Evolutionary conservation across 2,113 vertebrate genomes (phyloP).

Genomic region (Lagopus leucura): DNA sequence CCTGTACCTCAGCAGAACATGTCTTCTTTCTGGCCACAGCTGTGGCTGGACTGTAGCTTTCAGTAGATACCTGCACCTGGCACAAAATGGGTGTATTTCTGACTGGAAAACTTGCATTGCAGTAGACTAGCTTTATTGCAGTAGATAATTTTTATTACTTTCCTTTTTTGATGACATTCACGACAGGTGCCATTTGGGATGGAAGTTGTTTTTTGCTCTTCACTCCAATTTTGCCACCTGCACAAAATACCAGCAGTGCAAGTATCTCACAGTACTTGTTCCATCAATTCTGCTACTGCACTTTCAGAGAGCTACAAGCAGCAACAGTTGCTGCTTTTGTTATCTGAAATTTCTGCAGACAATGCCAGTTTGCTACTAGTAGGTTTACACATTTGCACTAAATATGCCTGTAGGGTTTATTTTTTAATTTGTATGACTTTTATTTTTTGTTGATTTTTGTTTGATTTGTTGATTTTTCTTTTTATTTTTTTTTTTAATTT

Average conservation of each 20-base stretch:
- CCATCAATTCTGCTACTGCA: neutral
- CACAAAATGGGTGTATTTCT: neutral
- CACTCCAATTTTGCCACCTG: neutral
- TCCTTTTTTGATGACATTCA: neutral
- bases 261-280: neutral
- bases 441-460: no score
- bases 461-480: no score
- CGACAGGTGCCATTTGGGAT: neutral
- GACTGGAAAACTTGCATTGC: neutral
- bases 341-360: neutral
- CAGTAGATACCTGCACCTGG: fast-evolving
- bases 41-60: neutral
- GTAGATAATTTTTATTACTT: neutral
- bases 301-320: neutral
- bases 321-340: neutral
- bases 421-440: neutral
- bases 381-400: neutral
- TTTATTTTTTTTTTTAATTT: no score
- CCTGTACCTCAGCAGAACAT: neutral
- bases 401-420: neutral
- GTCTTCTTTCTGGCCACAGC: neutral
- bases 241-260: neutral
- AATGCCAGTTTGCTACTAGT: neutral
- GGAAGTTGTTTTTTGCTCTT: neutral
- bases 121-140: neutral